Evolutionary conservation across 2,888 invertebrate genomes (phyloP), one percentile per base, ranked within the genome.

Genomic region (Lithophane leautieri): DNA sequence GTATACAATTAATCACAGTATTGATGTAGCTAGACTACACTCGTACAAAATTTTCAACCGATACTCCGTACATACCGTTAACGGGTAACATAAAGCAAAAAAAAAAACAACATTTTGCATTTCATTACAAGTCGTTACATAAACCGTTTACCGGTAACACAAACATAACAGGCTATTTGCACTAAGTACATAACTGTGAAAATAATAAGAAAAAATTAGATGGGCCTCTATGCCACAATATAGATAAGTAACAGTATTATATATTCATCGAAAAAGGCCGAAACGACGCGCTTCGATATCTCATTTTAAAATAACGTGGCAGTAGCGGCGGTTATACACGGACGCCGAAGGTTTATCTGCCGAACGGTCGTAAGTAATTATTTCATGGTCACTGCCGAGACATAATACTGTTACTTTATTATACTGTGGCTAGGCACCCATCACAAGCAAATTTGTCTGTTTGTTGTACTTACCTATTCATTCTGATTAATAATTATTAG

Each of bases 111-210:
- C 25, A 34, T 47, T 73, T 16, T 22, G 11, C 25, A 25, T 14
- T 44, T 56, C 9, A 25, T 56, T 14, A 54, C n/a, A 70, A n/a
- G 56, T 44, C 19, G 28, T 72, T 9, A 56, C 25, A 56, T 22
- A 16, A 7, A 72, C 72, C 44, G 72, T 71, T 47, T 16, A 56
- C 14, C 56, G 47, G 44, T 44, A 70, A 34, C 47, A 56, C 14
- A 25, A 56, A 70, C n/a, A 8, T n/a, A 44, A 12, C 16, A 12
- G 16, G 40, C 28, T 28, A 44, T 28, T n/a, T 69, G 8, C 4
- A 44, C 8, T n/a, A n/a, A n/a, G n/a, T n/a, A 28, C 47, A 28
- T 28, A 71, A 50, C 42, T 9, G 70, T 70, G 3, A 40, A 25
- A 19, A 68, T 40, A 19, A 19, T 34, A 19, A 44, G n/a, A 44